These are phyloP conservation scores for Dendrolimus kikuchii DNA, from an alignment of 1,140 invertebrate species.

Conservation along the genomic window DNA sequence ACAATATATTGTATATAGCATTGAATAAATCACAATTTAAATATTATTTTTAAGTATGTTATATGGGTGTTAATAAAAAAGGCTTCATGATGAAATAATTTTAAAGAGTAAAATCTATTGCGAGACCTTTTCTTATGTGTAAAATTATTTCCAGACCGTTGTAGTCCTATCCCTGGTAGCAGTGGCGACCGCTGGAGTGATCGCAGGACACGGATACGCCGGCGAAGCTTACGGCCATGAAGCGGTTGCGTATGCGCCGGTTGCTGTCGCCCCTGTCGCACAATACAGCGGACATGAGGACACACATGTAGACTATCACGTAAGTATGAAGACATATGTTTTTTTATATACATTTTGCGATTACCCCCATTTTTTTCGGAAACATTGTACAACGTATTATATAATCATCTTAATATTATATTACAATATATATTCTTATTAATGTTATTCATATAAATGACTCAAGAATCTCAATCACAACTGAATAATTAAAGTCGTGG, in stretches of 20 bases:
- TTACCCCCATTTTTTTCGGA: not conserved
- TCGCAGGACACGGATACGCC: conserved; percentile 36
- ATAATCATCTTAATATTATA: not conserved
- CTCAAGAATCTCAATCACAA: no score
- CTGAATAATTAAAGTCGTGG: no score
- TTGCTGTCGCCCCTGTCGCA: conserved; percentile 19
- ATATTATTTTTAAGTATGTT: no score
- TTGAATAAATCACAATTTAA: no score
- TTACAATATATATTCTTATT: no score
- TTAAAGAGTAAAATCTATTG: no score
- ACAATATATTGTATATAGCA: no score
- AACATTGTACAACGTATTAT: not conserved
- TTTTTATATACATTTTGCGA: not conserved
- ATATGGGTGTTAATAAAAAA: no score
- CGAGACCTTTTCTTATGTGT: no score
- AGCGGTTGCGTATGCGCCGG: conserved; percentile 48
- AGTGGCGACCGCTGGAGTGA: conserved; percentile 48
- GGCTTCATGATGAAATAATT: no score
- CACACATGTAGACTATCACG: conserved; percentile 58
- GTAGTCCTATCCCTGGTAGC: conserved; percentile 54
- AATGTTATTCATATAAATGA: no score
- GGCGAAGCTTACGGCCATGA: conserved; percentile 52
- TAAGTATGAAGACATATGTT: conserved; percentile 25
- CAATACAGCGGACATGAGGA: conserved; percentile 52
- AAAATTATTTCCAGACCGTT: conserved; percentile 27